These are phyloP conservation scores for Brachycybe producta DNA, from an alignment of 2,888 invertebrate species.

Conservation along the genomic window DNA sequence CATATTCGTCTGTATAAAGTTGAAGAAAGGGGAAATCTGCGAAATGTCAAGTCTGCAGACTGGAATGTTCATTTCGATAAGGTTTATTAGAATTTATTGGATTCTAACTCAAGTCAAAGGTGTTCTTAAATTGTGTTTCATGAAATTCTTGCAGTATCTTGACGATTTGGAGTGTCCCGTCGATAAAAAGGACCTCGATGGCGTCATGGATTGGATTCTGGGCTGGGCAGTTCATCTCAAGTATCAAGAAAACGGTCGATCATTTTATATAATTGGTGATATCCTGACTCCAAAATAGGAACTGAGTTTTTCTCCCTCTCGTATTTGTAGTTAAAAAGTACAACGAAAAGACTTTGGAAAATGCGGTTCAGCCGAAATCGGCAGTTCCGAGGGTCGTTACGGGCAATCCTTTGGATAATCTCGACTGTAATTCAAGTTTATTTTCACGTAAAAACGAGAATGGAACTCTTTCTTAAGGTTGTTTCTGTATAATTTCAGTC, in stretches of 20 bases:
- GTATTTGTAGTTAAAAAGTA: constrained; percentile 45
- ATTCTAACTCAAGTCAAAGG: background rate
- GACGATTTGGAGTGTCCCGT: constrained; percentile 51
- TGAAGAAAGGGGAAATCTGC: constrained; percentile 60
- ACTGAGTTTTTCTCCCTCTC: background rate
- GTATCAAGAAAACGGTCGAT: constrained; percentile 19
- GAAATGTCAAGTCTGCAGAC: constrained; percentile 47
- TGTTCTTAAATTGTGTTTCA: background rate
- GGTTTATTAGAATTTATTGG: constrained; percentile 3
- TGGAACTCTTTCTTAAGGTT: too few relatives aligned
- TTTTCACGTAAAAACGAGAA: too few relatives aligned
- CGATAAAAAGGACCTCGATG: constrained; percentile 41
- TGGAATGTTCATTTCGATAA: constrained; percentile 57
- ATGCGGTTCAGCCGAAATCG: constrained; percentile 41
- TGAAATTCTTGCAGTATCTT: constrained; percentile 6
- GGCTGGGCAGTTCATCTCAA: constrained; percentile 52
- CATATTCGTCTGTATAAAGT: constrained; percentile 78
- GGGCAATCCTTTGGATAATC: constrained; percentile 51
- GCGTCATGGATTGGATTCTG: constrained; percentile 72
- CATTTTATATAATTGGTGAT: background rate
- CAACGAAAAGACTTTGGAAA: constrained; percentile 49
- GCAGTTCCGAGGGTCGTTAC: constrained; percentile 59
- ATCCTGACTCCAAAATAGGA: background rate
- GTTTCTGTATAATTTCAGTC: constrained; percentile 48
- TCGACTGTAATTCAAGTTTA: constrained; percentile 16